Base-by-base conservation (phyloP, 1,140 invertebrate species). In the Drosophila varians region DNA sequence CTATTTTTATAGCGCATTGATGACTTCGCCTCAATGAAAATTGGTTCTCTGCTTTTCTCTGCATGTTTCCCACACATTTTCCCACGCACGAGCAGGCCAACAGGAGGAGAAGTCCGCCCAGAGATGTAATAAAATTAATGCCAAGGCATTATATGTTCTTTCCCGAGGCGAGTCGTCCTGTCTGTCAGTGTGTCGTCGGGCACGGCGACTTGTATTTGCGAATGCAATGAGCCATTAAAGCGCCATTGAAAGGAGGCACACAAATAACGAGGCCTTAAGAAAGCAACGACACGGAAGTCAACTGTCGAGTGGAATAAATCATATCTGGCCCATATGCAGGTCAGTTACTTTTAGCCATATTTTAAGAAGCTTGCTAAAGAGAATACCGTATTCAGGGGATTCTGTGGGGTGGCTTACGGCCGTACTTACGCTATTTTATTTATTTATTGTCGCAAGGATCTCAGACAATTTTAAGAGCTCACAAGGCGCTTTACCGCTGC, bases 71-170 rank as follows among this genome's bases (percentile, higher is more conserved):
- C 19, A 11, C 5, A 12, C 8, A 14, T 19, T 74, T 56, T 58
- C 49, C 61, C 55, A 58, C 28, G 21, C 28, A 25, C 26, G n/a
- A 34, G 14, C 23, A 58, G 61, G 66, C 38, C 38, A 31, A 55
- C 21, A 3, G 49, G 26, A 53, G 71, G 26, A 68, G 51, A 47
- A 49, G 23, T 46, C 45, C 45, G 47, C 40, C 56, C 70, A 46
- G 73, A 80, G 57, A 86, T 49, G 68, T 60, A 69, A 86, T 87
- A 86, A 86, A 80, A 87, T 87, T 69, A 70, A 86, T 84, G 72
- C 61, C 54, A 18, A 56, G 34, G 49, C 57, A 75, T 74, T 80
- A 73, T 61, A 49, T 66, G 36, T 69, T 53, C 51, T 61, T 60
- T 9, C 12, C 26, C 25, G 4, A 34, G 12, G 16, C 40, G 14